phyloP scores from a whole-genome alignment of 1,140 invertebrate genomes.

The Leptinotarsa texana region DNA sequence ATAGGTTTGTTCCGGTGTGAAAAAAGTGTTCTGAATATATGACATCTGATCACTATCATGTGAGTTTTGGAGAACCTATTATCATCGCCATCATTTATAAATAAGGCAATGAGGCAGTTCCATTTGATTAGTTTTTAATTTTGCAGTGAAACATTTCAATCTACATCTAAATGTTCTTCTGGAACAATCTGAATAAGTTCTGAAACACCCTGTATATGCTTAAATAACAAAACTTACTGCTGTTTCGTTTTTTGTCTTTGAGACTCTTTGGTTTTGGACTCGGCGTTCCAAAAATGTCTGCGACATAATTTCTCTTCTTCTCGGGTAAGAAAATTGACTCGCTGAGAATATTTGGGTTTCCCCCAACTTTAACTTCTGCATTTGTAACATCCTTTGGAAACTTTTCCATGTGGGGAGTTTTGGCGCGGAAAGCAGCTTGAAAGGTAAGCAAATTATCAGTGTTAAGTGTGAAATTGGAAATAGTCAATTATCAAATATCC shows the following conservation, averaged over 20 bases:
- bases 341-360: conserved; percentile 67
- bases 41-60: too few species aligned
- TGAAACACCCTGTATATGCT: too few species aligned
- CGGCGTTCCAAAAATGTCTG: conserved; percentile 61
- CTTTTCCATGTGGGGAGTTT: conserved; percentile 70
- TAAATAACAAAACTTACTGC: conserved; percentile 18
- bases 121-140: too few species aligned
- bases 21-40: too few species aligned
- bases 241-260: conserved; percentile 34
- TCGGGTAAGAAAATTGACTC: conserved; percentile 65
- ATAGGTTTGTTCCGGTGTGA: too few species aligned
- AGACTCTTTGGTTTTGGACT: conserved; percentile 51
- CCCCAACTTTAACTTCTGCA: conserved; percentile 69
- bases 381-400: conserved; percentile 73
- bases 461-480: not conserved
- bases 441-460: not conserved
- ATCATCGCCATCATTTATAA: too few species aligned
- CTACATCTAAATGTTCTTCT: too few species aligned
- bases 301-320: conserved; percentile 55
- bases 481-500: too few species aligned
- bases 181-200: too few species aligned
- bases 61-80: too few species aligned
- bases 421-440: conserved; percentile 64
- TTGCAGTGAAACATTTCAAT: too few species aligned
- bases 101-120: too few species aligned